phyloP scores from a whole-genome alignment of 2,113 vertebrate genomes.

The Heloderma charlesbogerti region DNA sequence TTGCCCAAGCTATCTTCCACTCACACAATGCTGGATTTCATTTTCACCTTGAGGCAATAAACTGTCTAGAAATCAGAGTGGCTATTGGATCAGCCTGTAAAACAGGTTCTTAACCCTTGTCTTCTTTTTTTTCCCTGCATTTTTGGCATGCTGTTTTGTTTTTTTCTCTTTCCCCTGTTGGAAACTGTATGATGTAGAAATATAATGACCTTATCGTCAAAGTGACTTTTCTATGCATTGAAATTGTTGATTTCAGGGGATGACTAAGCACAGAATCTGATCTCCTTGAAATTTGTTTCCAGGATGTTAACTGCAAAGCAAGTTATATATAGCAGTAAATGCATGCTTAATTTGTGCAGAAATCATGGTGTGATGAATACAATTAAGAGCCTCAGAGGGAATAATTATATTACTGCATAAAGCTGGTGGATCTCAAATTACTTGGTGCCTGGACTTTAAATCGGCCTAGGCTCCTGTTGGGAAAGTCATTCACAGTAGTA shows the following conservation, averaged over 20 bases:
- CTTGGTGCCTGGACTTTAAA: conserved; percentile 87
- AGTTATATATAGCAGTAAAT: conserved; percentile 89
- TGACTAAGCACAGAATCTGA: conserved; percentile 78
- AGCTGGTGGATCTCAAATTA: conserved; percentile 88
- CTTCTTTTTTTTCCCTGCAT: conserved; percentile 29
- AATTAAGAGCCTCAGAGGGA: conserved; percentile 89
- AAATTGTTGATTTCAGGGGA: conserved; percentile 78
- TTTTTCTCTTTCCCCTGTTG: conserved; percentile 13
- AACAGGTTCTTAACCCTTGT: background rate
- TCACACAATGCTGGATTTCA: background rate
- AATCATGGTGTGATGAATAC: conserved; percentile 91
- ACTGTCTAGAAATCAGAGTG: background rate
- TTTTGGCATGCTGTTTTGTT: background rate
- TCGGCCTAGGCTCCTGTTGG: conserved; percentile 84
- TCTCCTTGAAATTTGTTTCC: conserved; percentile 88
- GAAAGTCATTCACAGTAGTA: conserved; percentile 82
- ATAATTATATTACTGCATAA: conserved; percentile 90
- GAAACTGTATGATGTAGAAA: conserved; percentile 43
- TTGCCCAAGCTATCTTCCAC: background rate
- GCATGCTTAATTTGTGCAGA: conserved; percentile 89
- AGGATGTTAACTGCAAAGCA: conserved; percentile 87
- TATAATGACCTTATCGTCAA: conserved; percentile 74
- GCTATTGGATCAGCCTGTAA: background rate
- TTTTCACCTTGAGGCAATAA: background rate
- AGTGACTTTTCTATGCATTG: conserved; percentile 65